phyloP scores from a whole-genome alignment of 2,797 vertebrate genomes.

The Melanitta fusca region DNA sequence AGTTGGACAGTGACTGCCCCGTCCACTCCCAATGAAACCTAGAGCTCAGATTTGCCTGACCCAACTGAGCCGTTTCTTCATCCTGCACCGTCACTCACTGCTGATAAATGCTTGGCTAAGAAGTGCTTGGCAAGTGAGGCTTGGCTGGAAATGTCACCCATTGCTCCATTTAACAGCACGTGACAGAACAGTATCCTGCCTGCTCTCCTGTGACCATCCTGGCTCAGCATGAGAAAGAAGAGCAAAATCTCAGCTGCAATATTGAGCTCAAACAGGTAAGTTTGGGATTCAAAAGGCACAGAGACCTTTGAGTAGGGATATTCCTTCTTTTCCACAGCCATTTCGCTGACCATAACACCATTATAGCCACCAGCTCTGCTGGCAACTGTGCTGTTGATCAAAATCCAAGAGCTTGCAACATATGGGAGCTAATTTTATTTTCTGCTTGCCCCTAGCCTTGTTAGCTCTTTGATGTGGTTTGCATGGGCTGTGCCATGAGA shows the following conservation, averaged over 20 bases:
- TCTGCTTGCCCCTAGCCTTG: background rate
- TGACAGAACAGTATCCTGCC: background rate
- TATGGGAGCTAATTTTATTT: background rate
- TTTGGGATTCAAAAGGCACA: background rate
- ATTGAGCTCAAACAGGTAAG: background rate
- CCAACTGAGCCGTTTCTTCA: background rate
- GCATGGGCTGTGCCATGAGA: background rate
- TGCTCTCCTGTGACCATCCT: background rate
- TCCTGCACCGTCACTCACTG: background rate
- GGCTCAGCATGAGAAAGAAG: background rate
- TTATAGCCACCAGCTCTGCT: background rate
- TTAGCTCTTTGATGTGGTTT: background rate
- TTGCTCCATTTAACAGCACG: background rate
- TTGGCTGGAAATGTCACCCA: background rate
- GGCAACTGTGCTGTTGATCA: background rate
- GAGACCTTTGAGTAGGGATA: background rate
- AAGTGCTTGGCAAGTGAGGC: background rate
- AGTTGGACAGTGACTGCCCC: background rate
- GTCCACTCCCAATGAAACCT: background rate
- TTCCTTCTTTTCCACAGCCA: background rate
- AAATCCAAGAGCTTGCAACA: background rate
- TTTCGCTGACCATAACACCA: background rate
- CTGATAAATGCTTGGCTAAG: background rate
- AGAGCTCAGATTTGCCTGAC: background rate
- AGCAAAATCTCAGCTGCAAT: background rate